Conservation (phyloP, 2,113 vertebrate genomes). For the Phaethornis superciliosus region DNA sequence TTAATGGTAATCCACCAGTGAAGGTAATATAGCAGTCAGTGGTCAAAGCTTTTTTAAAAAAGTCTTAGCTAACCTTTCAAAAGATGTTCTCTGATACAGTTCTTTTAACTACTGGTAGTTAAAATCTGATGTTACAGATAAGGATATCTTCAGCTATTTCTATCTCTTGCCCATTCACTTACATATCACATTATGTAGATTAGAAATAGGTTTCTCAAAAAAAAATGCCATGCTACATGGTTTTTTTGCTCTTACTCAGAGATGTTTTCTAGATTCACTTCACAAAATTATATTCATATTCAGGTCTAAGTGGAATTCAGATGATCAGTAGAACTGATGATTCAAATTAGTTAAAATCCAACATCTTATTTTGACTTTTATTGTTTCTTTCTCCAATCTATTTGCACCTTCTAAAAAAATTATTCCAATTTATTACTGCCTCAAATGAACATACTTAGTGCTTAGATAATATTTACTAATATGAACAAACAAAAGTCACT, state of each 20-base stretch:
- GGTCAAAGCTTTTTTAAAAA: background rate
- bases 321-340: background rate
- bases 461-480: background rate
- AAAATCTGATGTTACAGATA: background rate
- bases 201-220: background rate
- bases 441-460: background rate
- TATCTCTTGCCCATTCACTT: background rate
- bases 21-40: background rate
- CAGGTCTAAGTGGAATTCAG: background rate
- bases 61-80: background rate
- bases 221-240: background rate
- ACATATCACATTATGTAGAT: background rate
- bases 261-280: background rate
- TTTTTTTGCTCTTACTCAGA: background rate
- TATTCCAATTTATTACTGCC: background rate
- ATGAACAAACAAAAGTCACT: background rate
- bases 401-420: background rate
- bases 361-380: background rate
- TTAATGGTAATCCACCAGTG: background rate
- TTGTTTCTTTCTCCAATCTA: background rate
- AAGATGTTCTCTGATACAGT: background rate
- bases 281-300: background rate
- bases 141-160: background rate
- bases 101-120: background rate
- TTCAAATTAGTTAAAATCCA: background rate